phyloP scores from a whole-genome alignment of 2,113 vertebrate genomes.

The Cyanoderma ruficeps region DNA sequence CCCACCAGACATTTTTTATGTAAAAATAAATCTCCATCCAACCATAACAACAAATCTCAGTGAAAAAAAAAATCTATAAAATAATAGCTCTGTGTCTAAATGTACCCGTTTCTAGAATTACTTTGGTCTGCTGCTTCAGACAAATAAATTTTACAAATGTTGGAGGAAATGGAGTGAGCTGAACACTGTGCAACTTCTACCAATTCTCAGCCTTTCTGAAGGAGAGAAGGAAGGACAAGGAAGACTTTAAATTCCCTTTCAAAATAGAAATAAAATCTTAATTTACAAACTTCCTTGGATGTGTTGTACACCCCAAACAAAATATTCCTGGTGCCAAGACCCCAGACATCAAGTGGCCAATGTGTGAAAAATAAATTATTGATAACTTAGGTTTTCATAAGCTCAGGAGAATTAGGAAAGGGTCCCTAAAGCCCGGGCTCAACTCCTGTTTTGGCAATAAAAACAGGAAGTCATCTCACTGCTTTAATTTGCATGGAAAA shows the following conservation, averaged over 20 bases:
- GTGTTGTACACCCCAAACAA: background rate
- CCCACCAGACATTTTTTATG: background rate
- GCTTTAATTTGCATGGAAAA: background rate
- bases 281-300: background rate
- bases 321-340: background rate
- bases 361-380: background rate
- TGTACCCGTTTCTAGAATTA: background rate
- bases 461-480: background rate
- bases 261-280: background rate
- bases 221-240: background rate
- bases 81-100: background rate
- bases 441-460: background rate
- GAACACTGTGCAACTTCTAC: background rate
- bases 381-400: background rate
- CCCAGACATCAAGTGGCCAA: background rate
- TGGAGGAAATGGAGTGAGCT: background rate
- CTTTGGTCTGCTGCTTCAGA: background rate
- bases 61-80: background rate
- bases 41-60: background rate
- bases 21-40: background rate
- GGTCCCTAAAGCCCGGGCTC: background rate
- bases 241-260: background rate
- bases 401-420: background rate
- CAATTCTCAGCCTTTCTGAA: background rate
- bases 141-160: background rate